A percentile compares a stretch with the other conserved stretches of the same genome.
phyloP scores from a whole-genome alignment of 2,113 vertebrate species.

The Poicephalus meyeri region DNA sequence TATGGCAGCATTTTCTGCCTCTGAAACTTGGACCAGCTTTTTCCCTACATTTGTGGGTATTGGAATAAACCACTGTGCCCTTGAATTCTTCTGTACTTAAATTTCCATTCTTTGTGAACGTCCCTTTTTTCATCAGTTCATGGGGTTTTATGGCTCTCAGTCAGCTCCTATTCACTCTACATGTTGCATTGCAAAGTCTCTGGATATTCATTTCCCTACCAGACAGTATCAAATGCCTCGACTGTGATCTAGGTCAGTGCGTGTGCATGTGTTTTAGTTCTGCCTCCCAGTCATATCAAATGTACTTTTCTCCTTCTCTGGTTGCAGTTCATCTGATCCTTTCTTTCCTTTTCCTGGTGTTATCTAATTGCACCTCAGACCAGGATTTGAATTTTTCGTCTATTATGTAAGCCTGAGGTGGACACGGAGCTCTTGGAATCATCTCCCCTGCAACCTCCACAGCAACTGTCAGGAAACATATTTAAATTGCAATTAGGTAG shows the following conservation, averaged over 20 bases:
- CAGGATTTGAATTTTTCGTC: constrained; percentile 46
- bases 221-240: background rate
- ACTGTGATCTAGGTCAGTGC: constrained; percentile 5
- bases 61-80: background rate
- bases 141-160: background rate
- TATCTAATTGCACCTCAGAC: constrained; percentile 28
- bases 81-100: background rate
- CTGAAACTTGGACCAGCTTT: background rate
- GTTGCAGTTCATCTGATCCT: constrained; percentile 11
- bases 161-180: background rate
- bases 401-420: constrained; percentile 44
- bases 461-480: constrained; percentile 52
- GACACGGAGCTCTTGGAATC: constrained; percentile 16
- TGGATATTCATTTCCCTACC: constrained; percentile 1
- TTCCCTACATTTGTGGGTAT: background rate
- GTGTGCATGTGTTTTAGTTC: background rate
- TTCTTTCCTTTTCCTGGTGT: constrained; percentile 32
- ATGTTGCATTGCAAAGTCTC: background rate
- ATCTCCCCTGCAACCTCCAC: constrained; percentile 3
- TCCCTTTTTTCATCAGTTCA: background rate
- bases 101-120: background rate
- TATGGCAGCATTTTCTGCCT: background rate
- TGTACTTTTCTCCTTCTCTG: background rate
- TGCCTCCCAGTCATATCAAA: constrained; percentile 41
- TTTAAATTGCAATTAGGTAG: constrained; percentile 62